Conservation (phyloP, 2,888 invertebrate genomes). For the Phlogophora meticulosa region DNA sequence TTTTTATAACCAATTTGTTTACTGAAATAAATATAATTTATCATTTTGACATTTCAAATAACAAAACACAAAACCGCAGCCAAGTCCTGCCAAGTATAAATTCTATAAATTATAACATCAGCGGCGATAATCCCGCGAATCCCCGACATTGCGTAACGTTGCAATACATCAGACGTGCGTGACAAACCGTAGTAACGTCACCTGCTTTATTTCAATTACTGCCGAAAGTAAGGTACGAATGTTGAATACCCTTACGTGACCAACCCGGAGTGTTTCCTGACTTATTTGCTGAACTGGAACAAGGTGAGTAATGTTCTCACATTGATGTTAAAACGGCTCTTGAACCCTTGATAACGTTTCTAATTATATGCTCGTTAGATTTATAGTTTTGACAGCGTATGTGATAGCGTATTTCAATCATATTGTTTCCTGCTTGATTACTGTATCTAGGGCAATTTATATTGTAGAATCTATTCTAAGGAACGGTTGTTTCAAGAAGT, state of each 20-base stretch:
- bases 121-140: conserved; percentile 40
- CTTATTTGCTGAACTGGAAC: conserved; percentile 65
- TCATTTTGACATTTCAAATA: not conserved
- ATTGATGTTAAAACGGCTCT: conserved; percentile 66
- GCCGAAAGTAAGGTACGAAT: conserved; percentile 68
- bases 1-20: too few relatives aligned
- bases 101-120: conserved; percentile 44
- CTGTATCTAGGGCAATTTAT: conserved; percentile 32
- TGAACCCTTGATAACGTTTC: conserved; percentile 65
- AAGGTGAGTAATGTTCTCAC: conserved; percentile 54
- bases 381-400: conserved; percentile 48
- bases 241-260: conserved; percentile 72
- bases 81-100: conserved; percentile 5
- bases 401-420: conserved; percentile 52
- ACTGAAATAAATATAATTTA: not conserved
- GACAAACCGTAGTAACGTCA: conserved; percentile 77
- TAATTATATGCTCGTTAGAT: conserved; percentile 59
- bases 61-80: conserved; percentile 1
- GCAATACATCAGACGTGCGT: conserved; percentile 77
- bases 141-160: conserved; percentile 32
- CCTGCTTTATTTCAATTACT: conserved; percentile 83
- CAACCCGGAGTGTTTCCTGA: conserved; percentile 54
- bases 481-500: conserved; percentile 13
- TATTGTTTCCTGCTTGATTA: conserved; percentile 56
- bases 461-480: conserved; percentile 11